A percentile compares a stretch with the other conserved stretches of the same genome.
Conservation (phyloP, 2,113 vertebrate genomes). For the Gallinago jamesoni region DNA sequence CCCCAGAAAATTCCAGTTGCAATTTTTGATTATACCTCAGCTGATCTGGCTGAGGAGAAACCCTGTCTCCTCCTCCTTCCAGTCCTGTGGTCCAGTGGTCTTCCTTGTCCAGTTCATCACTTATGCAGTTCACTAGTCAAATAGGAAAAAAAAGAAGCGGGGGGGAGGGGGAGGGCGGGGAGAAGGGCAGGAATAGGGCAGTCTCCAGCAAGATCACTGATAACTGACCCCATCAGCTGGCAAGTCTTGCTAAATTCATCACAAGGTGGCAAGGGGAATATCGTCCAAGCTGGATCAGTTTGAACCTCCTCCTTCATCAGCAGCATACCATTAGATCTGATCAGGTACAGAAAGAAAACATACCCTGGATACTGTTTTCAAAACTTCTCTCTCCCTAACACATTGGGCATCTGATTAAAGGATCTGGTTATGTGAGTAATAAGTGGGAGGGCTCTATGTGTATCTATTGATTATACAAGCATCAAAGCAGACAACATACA, state of each 20-base stretch:
- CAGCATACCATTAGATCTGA: neutral
- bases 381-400: neutral
- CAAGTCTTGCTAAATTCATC: neutral
- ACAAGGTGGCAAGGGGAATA: neutral
- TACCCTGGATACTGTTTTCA: neutral
- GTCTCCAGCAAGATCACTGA: neutral
- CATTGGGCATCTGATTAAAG: neutral
- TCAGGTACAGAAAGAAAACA: neutral
- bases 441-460: neutral
- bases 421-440: neutral
- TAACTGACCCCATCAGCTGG: neutral
- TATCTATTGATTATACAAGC: neutral
- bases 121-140: neutral
- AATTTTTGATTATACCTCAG: neutral
- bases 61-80: neutral
- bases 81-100: neutral
- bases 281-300: neutral
- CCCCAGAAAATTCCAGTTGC: neutral
- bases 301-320: neutral
- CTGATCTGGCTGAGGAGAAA: neutral
- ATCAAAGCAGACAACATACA: neutral
- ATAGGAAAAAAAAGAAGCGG: accelerated
- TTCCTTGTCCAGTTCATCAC: neutral
- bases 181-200: neutral
- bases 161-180: no score